Percentiles rank a stretch among this genome's conserved stretches.
Conservation (phyloP, 2,113 vertebrate species). For the Poeciliopsis retropinna region DNA sequence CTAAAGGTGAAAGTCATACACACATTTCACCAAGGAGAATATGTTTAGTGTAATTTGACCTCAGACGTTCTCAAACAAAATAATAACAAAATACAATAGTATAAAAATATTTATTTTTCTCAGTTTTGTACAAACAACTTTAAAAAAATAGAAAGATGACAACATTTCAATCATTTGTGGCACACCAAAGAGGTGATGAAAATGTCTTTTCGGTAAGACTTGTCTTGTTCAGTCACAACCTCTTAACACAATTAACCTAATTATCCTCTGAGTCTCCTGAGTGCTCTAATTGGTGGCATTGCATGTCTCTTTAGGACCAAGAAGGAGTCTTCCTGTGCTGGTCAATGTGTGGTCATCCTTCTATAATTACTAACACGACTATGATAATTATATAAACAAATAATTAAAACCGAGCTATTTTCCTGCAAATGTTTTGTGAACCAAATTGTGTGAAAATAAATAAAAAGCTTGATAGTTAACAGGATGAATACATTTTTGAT, state of each 20-base stretch:
- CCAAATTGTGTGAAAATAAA: too few relatives aligned
- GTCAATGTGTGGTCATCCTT: neutral
- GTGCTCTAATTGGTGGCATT: conserved; percentile 48
- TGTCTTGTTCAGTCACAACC: neutral
- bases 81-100: neutral
- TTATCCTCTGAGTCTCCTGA: conserved; percentile 1
- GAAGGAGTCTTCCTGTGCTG: conserved; percentile 38
- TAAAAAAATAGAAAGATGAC: too few relatives aligned
- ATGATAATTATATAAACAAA: too few relatives aligned
- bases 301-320: conserved; percentile 34
- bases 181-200: neutral
- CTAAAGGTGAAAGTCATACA: too few relatives aligned
- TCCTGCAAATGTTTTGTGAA: too few relatives aligned
- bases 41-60: too few relatives aligned
- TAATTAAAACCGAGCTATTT: too few relatives aligned
- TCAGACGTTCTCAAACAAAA: neutral
- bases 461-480: too few relatives aligned
- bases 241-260: conserved; percentile 10
- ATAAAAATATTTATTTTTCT: neutral
- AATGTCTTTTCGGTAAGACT: neutral
- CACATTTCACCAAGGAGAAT: too few relatives aligned
- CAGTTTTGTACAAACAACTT: neutral
- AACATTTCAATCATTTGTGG: too few relatives aligned
- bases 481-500: neutral
- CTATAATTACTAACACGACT: too few relatives aligned